These are phyloP conservation scores for Megalonaias nervosa DNA, from an alignment of 1,140 invertebrate genomes.

Conservation along the genomic window DNA sequence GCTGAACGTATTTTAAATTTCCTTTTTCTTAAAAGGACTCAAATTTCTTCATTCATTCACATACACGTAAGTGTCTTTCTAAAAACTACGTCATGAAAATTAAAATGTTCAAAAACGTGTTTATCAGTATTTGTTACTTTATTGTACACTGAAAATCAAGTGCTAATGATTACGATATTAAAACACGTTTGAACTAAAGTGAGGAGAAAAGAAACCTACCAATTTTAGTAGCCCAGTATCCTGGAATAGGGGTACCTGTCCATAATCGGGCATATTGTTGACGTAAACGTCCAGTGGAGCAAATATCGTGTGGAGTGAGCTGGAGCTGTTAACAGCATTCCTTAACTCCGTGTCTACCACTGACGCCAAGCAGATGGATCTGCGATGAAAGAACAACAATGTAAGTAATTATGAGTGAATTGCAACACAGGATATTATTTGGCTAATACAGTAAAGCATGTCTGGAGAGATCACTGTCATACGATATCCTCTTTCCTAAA, in stretches of 20 bases:
- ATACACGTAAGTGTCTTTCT: slow-evolving; percentile 3
- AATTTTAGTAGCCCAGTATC: slow-evolving; percentile 44
- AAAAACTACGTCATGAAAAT: slow-evolving; percentile 40
- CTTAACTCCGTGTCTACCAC: slow-evolving; percentile 50
- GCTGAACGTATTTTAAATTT: slow-evolving; percentile 25
- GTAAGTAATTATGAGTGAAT: no score
- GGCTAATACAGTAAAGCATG: no score
- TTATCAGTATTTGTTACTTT: slow-evolving; percentile 40
- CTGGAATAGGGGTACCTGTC: slow-evolving; percentile 50
- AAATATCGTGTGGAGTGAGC: slow-evolving; percentile 56
- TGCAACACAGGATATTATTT: no score
- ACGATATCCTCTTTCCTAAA: no score
- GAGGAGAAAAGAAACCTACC: slow-evolving; percentile 36
- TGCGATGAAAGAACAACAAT: neutral
- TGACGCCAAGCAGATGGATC: slow-evolving; percentile 55
- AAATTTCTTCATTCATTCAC: slow-evolving; percentile 19
- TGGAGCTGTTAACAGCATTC: slow-evolving; percentile 43
- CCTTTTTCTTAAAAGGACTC: slow-evolving; percentile 32
- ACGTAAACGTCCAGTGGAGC: slow-evolving; percentile 59
- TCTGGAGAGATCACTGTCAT: no score
- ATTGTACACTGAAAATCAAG: neutral
- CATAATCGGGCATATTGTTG: slow-evolving; percentile 57
- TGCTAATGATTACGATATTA: slow-evolving; percentile 9
- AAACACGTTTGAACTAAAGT: neutral
- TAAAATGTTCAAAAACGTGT: slow-evolving; percentile 30